phyloP scores from a whole-genome alignment of 2,888 invertebrate species.

The Diachrysia chrysitis region DNA sequence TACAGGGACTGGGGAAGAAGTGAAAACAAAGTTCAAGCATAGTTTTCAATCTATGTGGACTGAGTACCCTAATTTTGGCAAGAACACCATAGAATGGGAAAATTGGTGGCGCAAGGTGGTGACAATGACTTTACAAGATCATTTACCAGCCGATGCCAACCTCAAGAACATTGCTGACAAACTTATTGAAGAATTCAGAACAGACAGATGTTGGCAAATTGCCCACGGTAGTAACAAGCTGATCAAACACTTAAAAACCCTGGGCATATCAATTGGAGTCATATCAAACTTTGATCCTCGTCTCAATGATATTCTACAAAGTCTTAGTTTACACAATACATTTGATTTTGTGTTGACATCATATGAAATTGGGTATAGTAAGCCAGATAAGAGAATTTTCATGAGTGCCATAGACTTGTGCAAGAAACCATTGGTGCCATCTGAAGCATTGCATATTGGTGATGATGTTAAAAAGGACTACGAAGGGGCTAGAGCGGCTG shows the following conservation, averaged over 20 bases:
- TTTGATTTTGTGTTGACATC: constrained; percentile 95
- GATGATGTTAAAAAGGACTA: constrained; percentile 94
- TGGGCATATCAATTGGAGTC: constrained; percentile 90
- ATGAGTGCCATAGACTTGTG: constrained; percentile 88
- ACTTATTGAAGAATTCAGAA: constrained; percentile 92
- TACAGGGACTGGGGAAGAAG: constrained; percentile 84
- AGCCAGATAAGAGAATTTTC: constrained; percentile 94
- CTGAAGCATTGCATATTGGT: constrained; percentile 94
- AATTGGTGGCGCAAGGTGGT: constrained; percentile 95
- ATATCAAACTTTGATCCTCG: constrained; percentile 97
- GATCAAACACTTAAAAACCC: constrained; percentile 89
- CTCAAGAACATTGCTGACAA: constrained; percentile 85
- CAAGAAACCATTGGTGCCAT: constrained; percentile 80
- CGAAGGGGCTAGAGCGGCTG: constrained; percentile 92
- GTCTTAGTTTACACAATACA: constrained; percentile 91
- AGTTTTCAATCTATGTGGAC: constrained; percentile 91
- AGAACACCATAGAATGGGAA: constrained; percentile 91
- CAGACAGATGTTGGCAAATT: constrained; percentile 92
- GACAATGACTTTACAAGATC: constrained; percentile 90
- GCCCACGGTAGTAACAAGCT: constrained; percentile 91
- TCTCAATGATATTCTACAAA: constrained; percentile 91
- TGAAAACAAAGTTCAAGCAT: constrained; percentile 90
- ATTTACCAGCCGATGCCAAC: constrained; percentile 72
- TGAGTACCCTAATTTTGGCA: constrained; percentile 95
- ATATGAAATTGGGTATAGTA: constrained; percentile 92